These are phyloP conservation scores for Laupala kohalensis DNA, from an alignment of 1,140 invertebrate genomes.

Conservation along the genomic window DNA sequence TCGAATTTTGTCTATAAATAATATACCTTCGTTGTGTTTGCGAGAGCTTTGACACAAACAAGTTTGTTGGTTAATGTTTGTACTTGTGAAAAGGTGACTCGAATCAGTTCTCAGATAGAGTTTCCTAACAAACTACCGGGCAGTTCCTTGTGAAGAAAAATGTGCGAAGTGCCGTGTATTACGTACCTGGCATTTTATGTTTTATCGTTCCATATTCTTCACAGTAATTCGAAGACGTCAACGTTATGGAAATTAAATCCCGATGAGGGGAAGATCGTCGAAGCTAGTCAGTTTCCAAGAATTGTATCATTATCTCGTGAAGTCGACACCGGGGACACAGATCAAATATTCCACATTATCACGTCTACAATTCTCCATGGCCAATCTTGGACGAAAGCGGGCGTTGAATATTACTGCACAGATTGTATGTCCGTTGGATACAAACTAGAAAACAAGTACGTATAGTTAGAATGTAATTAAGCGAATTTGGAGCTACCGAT, in stretches of 20 bases:
- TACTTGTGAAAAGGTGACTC: no score
- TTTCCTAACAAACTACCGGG: no score
- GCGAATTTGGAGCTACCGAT: no score
- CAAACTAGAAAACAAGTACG: not conserved
- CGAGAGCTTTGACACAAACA: no score
- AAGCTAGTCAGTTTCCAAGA: conserved; percentile 36
- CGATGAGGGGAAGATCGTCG: conserved; percentile 51
- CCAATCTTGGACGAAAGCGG: conserved; percentile 44
- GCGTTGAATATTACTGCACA: conserved; percentile 24
- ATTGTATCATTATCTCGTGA: conserved; percentile 29
- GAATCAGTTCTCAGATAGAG: no score
- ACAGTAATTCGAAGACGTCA: conserved; percentile 55
- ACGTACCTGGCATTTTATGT: conserved; percentile 28
- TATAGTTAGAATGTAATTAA: not conserved
- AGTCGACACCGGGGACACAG: conserved; percentile 16
- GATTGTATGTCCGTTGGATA: conserved; percentile 18
- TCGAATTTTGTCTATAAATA: no score
- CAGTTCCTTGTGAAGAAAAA: no score
- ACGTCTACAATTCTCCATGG: conserved; percentile 46
- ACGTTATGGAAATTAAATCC: conserved; percentile 57
- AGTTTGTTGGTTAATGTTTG: no score
- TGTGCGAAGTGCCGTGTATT: conserved; percentile 11
- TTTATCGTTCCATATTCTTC: conserved; percentile 44
- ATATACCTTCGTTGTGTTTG: no score
- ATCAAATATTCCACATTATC: conserved; percentile 48